phyloP scores from a whole-genome alignment of 92 coral and sea anemone species.

The Virgularia gustaviana region DNA sequence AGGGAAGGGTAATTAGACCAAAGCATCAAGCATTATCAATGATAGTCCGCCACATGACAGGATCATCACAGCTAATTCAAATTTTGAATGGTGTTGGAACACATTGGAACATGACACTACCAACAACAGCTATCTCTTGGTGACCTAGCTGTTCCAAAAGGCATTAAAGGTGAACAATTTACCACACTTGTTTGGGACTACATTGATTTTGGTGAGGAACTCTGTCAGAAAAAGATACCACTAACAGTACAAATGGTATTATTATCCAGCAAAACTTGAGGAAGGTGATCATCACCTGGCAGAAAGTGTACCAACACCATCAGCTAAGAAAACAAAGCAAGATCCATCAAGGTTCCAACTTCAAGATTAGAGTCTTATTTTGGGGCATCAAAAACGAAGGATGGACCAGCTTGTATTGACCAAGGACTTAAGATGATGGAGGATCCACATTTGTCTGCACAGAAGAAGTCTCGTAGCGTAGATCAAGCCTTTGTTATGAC shows the following conservation, averaged over 20 bases:
- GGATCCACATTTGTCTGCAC: neutral
- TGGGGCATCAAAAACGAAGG: neutral
- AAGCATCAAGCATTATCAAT: constrained; percentile 13
- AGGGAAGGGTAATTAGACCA: constrained; percentile 1
- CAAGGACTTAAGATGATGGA: neutral
- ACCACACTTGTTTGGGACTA: constrained; percentile 19
- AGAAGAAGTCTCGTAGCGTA: neutral
- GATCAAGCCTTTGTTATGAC: neutral
- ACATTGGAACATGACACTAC: constrained; percentile 10
- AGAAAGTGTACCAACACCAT: neutral
- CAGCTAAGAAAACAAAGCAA: neutral
- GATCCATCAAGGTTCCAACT: neutral
- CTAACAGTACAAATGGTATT: constrained; percentile 15
- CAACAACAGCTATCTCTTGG: constrained; percentile 21
- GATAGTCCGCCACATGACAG: constrained; percentile 20
- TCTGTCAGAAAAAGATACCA: constrained; percentile 8
- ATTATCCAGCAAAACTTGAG: constrained; percentile 14
- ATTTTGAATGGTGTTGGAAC: neutral
- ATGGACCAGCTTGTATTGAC: neutral
- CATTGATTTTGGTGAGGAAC: constrained; percentile 21
- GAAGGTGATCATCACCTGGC: neutral
- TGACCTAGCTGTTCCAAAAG: constrained; percentile 15
- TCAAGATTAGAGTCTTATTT: neutral
- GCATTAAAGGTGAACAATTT: neutral
- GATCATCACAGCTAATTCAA: constrained; percentile 2